Conservation (phyloP, 2,113 vertebrate genomes). For the Scomber japonicus region DNA sequence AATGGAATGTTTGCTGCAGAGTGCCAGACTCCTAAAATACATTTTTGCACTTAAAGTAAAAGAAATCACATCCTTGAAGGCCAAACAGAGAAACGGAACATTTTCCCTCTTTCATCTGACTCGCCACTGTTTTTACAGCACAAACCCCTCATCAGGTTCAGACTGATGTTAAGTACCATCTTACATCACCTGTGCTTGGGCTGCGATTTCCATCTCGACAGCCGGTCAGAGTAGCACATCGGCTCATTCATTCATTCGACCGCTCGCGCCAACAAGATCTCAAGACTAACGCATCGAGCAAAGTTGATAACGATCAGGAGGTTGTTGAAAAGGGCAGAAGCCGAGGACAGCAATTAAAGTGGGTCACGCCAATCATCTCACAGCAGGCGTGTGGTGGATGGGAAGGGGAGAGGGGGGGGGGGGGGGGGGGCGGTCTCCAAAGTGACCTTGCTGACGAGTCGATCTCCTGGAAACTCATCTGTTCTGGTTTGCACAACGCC, state of each 20-base stretch:
- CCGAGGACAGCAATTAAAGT: conserved; percentile 16
- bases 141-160: no score
- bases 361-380: conserved; percentile 4
- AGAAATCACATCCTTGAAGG: not conserved
- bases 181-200: not conserved
- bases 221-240: not conserved
- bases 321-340: not conserved
- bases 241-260: not conserved
- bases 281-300: not conserved
- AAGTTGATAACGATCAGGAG: not conserved
- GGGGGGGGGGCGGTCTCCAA: not conserved
- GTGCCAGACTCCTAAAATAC: not conserved
- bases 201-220: not conserved
- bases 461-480: not conserved
- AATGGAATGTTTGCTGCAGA: not conserved
- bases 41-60: not conserved
- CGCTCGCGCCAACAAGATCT: not conserved
- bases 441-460: not conserved
- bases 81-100: not conserved
- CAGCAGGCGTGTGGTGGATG: not conserved
- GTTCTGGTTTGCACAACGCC: not conserved
- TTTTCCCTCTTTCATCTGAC: not conserved
- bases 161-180: no score
- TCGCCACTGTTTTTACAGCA: not conserved
- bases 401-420: not conserved